Evolutionary conservation across 1,140 invertebrate genomes (phyloP).

Genomic region (Cecropterus lyciades): DNA sequence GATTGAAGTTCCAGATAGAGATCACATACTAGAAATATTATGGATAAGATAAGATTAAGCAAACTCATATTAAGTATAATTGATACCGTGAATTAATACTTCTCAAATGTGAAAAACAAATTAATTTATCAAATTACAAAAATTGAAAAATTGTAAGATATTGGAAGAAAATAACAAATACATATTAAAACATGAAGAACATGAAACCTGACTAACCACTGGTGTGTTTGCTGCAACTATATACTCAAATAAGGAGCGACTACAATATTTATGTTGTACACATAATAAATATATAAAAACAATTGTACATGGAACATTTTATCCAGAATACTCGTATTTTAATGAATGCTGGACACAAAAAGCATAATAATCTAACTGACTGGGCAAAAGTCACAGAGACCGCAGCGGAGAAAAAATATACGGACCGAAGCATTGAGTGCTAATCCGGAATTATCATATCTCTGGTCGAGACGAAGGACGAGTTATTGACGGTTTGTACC

Average conservation of each 20-base stretch:
- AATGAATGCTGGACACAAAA: slow-evolving; percentile 18
- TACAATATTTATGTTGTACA: not conserved
- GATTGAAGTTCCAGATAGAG: not conserved
- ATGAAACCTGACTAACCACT: not conserved
- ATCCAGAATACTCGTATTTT: slow-evolving; percentile 8
- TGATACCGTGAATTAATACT: no score
- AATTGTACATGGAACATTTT: not conserved
- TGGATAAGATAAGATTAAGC: not conserved
- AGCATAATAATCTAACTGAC: slow-evolving; percentile 1
- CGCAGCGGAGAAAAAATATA: slow-evolving; percentile 7
- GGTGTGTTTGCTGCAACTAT: not conserved
- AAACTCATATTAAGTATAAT: no score
- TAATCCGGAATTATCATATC: slow-evolving; percentile 29
- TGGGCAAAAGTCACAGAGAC: slow-evolving; percentile 4
- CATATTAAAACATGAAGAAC: not conserved
- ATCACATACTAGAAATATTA: no score
- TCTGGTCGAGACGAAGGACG: not conserved
- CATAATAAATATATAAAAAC: not conserved
- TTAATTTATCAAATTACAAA: no score
- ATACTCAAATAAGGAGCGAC: not conserved
- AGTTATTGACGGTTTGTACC: not conserved
- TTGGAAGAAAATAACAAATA: not conserved
- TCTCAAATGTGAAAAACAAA: no score
- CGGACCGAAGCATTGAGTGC: slow-evolving; percentile 22
- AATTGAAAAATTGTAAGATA: no score